phyloP scores from a whole-genome alignment of 2,797 vertebrate genomes.

The Xiphophorus birchmanni region DNA sequence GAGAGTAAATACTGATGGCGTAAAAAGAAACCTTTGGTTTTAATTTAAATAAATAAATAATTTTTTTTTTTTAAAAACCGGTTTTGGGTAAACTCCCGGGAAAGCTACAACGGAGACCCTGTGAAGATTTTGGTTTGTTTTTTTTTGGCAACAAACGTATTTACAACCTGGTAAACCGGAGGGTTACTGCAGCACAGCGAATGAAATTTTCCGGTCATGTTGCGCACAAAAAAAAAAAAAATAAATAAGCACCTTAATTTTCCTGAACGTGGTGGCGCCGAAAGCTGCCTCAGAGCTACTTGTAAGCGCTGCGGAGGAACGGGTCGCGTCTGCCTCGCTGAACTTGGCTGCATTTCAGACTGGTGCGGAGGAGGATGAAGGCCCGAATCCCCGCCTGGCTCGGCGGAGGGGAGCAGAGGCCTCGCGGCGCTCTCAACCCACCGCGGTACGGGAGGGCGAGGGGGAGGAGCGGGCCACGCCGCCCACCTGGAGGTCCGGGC shows the following conservation, averaged over 20 bases:
- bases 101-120: constrained; percentile 12
- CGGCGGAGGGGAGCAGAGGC: constrained; percentile 54
- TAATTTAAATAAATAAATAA: neutral
- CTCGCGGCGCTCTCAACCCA: constrained; percentile 47
- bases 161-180: constrained; percentile 4
- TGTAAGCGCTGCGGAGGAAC: constrained; percentile 31
- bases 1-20: neutral
- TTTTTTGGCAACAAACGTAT: constrained; percentile 26
- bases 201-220: constrained; percentile 13
- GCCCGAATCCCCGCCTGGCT: constrained; percentile 48
- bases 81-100: neutral
- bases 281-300: constrained; percentile 46
- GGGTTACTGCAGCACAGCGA: constrained; percentile 25
- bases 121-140: neutral
- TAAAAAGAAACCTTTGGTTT: constrained; percentile 6
- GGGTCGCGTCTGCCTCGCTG: constrained; percentile 37
- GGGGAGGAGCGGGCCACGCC: constrained; percentile 44
- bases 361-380: constrained; percentile 70
- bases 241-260: constrained; percentile 19
- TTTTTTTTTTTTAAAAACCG: too few relatives aligned
- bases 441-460: constrained; percentile 52
- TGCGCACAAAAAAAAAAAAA: constrained; percentile 11
- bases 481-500: constrained; percentile 53
- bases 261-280: constrained; percentile 14
- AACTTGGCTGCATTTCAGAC: constrained; percentile 72